Evolutionary conservation across 2,888 invertebrate species (phyloP), one percentile per base, ranked within the genome.

Genomic region (Syrista parreyssii): DNA sequence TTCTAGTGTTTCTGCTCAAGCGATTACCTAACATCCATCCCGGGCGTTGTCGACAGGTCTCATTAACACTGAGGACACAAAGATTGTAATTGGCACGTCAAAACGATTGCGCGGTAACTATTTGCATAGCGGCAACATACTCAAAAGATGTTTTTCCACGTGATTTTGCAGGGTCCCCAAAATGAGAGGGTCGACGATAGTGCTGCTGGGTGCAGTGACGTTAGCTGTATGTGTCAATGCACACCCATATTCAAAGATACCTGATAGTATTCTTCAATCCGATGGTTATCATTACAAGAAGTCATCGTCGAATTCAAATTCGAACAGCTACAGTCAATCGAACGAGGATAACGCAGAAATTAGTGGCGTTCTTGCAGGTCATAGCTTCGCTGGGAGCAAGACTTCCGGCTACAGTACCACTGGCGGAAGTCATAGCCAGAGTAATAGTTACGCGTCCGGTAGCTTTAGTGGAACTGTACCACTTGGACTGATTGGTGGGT

Each of bases 131-230:
- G 9, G 55, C 23, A 15, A 15, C 11, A 15, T 69, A 31, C 9
- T 71, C 9, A 15, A 71, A 31, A 12, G 12, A 33, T 31, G 31
- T 33, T 32, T 34, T 34, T 74, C 23, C 36, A 30, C 74, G 33
- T 30, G 6, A 15, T 77, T 35, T 81, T 82, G 1, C 79, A 88
- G 88, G 81, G 84, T 72, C 55, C 68, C 75, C 33, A 81, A 80
- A 77, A 89, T 89, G 88, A 85, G 78, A 76, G 78, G 82, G 79
- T 79, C 79, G 31, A 80, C 82, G 77, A 79, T 82, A 79, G 76
- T 86, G 40, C 78, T 87, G 81, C 81, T 88, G 32, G 83, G 83
- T 75, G 82, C 86, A 78, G 84, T 80, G 76, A 79, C 83, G 75
- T 85, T 85, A 71, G 79, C 71, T 73, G 81, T 81, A 30, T 80